Evolutionary conservation across 2,113 vertebrate genomes (phyloP).

Genomic region (Cheirogaleus medius): DNA sequence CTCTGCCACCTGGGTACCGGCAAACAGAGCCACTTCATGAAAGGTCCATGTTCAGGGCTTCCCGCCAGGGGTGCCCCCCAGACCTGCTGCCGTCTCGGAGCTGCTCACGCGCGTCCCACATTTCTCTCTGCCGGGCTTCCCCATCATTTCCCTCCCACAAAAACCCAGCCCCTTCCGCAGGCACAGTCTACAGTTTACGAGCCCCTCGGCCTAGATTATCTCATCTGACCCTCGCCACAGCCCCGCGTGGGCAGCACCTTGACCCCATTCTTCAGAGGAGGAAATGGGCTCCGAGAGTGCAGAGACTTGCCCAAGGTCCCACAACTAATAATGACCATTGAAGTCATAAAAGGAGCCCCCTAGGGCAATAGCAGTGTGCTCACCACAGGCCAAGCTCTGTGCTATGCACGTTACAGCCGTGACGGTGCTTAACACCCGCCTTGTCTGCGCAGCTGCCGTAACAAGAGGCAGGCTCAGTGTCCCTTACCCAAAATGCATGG

Average conservation of each 20-base stretch:
- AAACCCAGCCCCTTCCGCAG: neutral
- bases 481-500: neutral
- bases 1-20: neutral
- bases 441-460: neutral
- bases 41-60: neutral
- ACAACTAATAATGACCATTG: neutral
- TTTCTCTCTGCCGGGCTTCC: neutral
- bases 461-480: neutral
- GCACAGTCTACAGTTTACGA: neutral
- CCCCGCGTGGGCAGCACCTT: neutral
- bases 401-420: no score
- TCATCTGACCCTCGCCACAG: neutral
- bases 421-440: neutral
- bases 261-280: neutral
- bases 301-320: neutral
- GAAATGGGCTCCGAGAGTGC: neutral
- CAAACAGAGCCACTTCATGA: neutral
- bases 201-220: slow-evolving; percentile 1
- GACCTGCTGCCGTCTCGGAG: neutral
- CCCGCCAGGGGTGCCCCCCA: neutral
- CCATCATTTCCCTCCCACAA: neutral
- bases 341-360: neutral
- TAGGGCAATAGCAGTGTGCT: neutral
- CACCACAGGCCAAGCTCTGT: neutral
- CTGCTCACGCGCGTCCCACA: neutral